Evolutionary conservation across 2,888 invertebrate genomes (phyloP).

Genomic region (Clusia tigrina): DNA sequence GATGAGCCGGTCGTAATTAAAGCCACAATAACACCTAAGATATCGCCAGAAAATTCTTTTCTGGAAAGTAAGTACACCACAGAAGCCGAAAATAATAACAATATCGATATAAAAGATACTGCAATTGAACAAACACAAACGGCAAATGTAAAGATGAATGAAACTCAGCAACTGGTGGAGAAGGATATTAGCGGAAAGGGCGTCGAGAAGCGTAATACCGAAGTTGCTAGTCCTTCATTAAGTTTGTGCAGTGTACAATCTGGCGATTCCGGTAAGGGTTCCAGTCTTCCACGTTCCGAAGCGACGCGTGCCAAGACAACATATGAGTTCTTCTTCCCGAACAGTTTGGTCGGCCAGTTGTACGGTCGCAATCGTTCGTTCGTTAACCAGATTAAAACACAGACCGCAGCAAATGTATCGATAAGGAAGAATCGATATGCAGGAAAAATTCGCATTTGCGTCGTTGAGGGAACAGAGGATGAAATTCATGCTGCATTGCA

Average conservation of each 20-base stretch:
- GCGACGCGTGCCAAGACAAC: constrained; percentile 54
- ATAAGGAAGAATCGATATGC: constrained; percentile 78
- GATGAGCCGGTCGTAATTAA: constrained; percentile 60
- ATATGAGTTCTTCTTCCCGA: constrained; percentile 76
- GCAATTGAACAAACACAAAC: constrained; percentile 4
- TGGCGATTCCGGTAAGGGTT: constrained; percentile 63
- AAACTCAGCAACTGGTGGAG: constrained; percentile 16
- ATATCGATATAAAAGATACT: constrained; percentile 36
- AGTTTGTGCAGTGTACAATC: constrained; percentile 65
- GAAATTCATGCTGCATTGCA: constrained; percentile 84
- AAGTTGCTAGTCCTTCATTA: constrained; percentile 72
- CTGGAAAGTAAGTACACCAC: constrained; percentile 60
- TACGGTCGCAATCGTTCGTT: constrained; percentile 86
- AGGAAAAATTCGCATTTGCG: constrained; percentile 81
- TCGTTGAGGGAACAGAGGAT: constrained; percentile 79
- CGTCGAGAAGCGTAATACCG: constrained; percentile 53
- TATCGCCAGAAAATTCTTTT: constrained; percentile 63
- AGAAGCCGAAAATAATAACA: constrained; percentile 52
- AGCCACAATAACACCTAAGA: constrained; percentile 60
- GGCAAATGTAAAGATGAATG: constrained; percentile 11
- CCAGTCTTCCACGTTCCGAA: constrained; percentile 61
- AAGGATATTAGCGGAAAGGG: constrained; percentile 30
- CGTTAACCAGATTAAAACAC: constrained; percentile 81
- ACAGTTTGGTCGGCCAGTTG: constrained; percentile 81
- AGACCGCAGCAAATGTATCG: constrained; percentile 79